These are phyloP conservation scores for Diabrotica undecimpunctata DNA, from an alignment of 1,140 invertebrate species.

Conservation along the genomic window DNA sequence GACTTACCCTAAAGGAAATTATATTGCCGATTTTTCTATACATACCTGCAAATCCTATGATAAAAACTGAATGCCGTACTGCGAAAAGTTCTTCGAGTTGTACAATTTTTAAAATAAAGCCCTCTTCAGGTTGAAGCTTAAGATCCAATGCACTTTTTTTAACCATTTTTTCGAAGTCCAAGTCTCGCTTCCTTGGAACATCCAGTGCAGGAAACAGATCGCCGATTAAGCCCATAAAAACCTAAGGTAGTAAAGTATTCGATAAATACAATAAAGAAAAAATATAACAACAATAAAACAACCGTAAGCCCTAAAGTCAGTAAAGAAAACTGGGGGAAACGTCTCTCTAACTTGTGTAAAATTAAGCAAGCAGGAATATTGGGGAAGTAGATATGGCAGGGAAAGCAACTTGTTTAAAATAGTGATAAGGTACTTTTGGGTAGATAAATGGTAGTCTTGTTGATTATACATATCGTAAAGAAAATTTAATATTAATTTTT, in stretches of 20 bases:
- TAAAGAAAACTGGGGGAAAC: too few relatives aligned
- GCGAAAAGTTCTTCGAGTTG: constrained; percentile 89
- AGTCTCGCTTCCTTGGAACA: constrained; percentile 77
- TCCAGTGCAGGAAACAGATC: constrained; percentile 87
- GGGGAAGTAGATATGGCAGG: neutral
- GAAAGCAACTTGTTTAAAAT: too few relatives aligned
- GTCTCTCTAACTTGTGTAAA: too few relatives aligned
- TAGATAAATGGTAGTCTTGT: too few relatives aligned
- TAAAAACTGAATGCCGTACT: constrained; percentile 92
- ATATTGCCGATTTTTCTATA: too few relatives aligned
- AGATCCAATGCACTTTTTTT: constrained; percentile 75
- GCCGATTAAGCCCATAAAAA: constrained; percentile 89
- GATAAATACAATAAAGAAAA: neutral
- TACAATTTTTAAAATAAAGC: constrained; percentile 84
- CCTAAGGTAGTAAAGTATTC: neutral
- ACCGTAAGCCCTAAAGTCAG: too few relatives aligned
- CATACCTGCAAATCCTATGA: constrained; percentile 84
- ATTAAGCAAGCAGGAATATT: neutral
- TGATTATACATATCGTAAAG: too few relatives aligned
- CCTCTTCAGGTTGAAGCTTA: constrained; percentile 86
- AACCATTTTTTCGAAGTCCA: constrained; percentile 79
- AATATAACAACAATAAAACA: too few relatives aligned
- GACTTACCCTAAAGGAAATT: too few relatives aligned
- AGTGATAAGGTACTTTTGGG: too few relatives aligned
- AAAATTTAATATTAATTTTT: too few relatives aligned